Evolutionary conservation across 2,888 invertebrate genomes (phyloP), one percentile per base, ranked within the genome.

Genomic region (Hypercompe scribonia): DNA sequence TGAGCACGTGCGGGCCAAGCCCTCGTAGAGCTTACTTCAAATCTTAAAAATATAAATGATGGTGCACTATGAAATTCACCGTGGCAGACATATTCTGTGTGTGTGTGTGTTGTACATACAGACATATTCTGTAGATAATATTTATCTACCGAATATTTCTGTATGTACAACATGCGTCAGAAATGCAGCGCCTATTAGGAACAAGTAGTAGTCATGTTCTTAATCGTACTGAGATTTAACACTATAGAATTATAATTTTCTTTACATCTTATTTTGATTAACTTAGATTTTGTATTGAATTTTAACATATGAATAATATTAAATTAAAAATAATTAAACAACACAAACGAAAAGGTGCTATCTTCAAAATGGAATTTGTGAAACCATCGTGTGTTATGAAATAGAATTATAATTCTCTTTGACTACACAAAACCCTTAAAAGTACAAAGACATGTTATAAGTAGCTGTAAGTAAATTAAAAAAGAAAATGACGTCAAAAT

Each of bases 1-100:
- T 79, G 84, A 82, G 88, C 80, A 89, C 94, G 93, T 94, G 93
- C 89, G 87, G 86, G 88, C 85, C 83, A 78, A 77, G 80, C 82
- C 83, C 77, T 78, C 74, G 71, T 77, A 76, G 85, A 86, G 93
- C 88, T 93, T 92, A 93, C 72, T 77, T 77, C 68, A 84, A 81
- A 86, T 88, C 87, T 89, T 87, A 84, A 89, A 85, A 85, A 77
- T 75, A 78, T 80, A 77, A 83, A 84, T 79, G 75, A 83, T 83
- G 76, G 77, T 66, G 65, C 71, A 66, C 76, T 54, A 67, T 72
- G 71, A 70, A 67, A 66, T 61, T 73, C 31, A 75, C 63, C 65
- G 34, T 34, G n/a, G 54, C 54, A 65, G 54, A 42, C 33, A 42
- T 3, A 65, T n/a, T n/a, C n/a, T n/a, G n/a, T n/a, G n/a, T n/a